These are phyloP conservation scores for Camptogramma bilineatum DNA, from an alignment of 2,888 invertebrate species.

Conservation along the genomic window DNA sequence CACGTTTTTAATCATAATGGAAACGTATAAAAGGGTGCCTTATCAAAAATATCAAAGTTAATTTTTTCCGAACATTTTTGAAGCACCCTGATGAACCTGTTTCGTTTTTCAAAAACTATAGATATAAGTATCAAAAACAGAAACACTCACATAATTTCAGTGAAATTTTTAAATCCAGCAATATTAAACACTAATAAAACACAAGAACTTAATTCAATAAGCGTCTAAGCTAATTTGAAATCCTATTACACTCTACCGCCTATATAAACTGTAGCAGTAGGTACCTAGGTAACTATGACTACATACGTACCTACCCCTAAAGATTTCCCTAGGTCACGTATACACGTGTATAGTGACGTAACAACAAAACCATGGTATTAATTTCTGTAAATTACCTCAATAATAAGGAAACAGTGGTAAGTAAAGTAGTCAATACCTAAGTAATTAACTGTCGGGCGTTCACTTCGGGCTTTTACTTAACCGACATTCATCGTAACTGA, in stretches of 20 bases:
- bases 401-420: constrained; percentile 8
- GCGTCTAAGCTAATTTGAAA: neutral
- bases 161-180: neutral
- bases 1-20: too few relatives aligned
- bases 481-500: too few relatives aligned
- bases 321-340: constrained; percentile 5
- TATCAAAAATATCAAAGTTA: too few relatives aligned
- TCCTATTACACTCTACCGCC: neutral
- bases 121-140: neutral
- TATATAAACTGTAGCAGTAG: neutral
- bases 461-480: too few relatives aligned
- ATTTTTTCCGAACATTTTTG: too few relatives aligned
- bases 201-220: neutral
- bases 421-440: neutral
- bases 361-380: neutral
- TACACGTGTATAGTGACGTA: neutral
- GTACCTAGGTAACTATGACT: constrained; percentile 2
- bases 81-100: too few relatives aligned
- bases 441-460: neutral
- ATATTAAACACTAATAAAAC: neutral
- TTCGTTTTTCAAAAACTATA: neutral
- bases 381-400: constrained; percentile 1
- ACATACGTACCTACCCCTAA: too few relatives aligned
- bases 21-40: too few relatives aligned
- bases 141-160: neutral